These are phyloP conservation scores for Zophobas morio DNA, from an alignment of 1,140 invertebrate species.

Conservation along the genomic window DNA sequence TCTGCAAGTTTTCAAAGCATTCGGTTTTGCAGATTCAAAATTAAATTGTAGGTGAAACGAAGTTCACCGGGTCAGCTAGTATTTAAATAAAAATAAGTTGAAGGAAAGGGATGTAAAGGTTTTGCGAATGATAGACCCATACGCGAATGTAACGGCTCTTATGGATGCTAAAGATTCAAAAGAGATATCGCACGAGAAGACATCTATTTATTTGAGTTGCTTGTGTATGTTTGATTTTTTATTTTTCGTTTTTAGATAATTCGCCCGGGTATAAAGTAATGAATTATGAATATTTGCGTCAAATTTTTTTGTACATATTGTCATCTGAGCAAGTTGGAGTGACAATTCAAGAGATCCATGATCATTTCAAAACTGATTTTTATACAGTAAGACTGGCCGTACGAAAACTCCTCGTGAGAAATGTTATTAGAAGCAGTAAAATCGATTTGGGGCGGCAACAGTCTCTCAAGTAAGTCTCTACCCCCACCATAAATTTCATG, in stretches of 20 bases:
- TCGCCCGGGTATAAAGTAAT: conserved; percentile 35
- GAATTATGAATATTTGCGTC: conserved; percentile 54
- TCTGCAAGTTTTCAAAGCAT: too few relatives aligned
- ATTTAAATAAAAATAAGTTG: conserved; percentile 69
- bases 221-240: background rate
- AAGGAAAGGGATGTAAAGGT: conserved; percentile 71
- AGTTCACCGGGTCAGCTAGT: too few relatives aligned
- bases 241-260: background rate
- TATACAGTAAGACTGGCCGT: conserved; percentile 52
- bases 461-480: conserved; percentile 55
- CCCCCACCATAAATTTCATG: too few relatives aligned
- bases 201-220: background rate
- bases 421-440: conserved; percentile 55
- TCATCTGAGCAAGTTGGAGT: conserved; percentile 49
- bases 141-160: conserved; percentile 67
- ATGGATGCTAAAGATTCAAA: conserved; percentile 54
- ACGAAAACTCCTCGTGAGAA: conserved; percentile 52
- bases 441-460: conserved; percentile 57
- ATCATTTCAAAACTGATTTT: conserved; percentile 51
- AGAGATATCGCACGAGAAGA: conserved; percentile 49
- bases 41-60: too few relatives aligned
- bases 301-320: conserved; percentile 55
- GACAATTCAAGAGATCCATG: conserved; percentile 47
- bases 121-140: conserved; percentile 71
- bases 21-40: too few relatives aligned